phyloP scores from a whole-genome alignment of 2,888 invertebrate species.

The Escarpia spicata region DNA sequence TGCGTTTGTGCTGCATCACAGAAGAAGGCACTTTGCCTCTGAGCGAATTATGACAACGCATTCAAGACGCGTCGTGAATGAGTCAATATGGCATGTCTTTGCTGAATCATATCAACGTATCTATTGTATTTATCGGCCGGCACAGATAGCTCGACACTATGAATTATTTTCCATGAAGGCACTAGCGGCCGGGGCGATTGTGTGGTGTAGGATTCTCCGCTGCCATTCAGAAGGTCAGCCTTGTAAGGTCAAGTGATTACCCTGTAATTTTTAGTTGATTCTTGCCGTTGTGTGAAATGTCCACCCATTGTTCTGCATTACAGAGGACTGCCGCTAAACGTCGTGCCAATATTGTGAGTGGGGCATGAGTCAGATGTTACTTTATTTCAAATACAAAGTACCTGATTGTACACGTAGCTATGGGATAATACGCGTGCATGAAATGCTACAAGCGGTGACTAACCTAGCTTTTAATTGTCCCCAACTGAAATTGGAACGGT shows the following conservation, averaged over 20 bases:
- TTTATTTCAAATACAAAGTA: background rate
- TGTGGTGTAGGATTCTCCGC: conserved; percentile 5
- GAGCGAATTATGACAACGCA: conserved; percentile 13
- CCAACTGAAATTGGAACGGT: background rate
- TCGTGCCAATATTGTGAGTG: background rate
- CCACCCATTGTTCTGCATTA: background rate
- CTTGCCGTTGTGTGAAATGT: background rate
- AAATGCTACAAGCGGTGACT: background rate
- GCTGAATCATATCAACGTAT: conserved; percentile 16
- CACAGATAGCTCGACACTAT: background rate
- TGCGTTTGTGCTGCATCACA: background rate
- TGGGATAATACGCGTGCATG: background rate
- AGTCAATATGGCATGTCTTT: background rate
- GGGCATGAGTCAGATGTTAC: background rate
- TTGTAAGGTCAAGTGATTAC: background rate
- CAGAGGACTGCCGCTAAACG: background rate
- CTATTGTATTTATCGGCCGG: conserved; percentile 13
- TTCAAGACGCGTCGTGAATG: background rate
- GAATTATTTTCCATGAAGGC: conserved; percentile 13
- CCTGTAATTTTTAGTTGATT: conserved; percentile 16
- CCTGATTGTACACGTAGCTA: background rate
- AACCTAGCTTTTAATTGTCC: background rate
- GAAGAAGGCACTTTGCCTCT: conserved; percentile 10
- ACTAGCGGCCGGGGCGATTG: background rate
- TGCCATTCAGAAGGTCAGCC: background rate